A percentile compares a stretch with the other conserved stretches of the same genome.
phyloP scores from a whole-genome alignment of 2,888 invertebrate genomes.

The Eledona agricola region DNA sequence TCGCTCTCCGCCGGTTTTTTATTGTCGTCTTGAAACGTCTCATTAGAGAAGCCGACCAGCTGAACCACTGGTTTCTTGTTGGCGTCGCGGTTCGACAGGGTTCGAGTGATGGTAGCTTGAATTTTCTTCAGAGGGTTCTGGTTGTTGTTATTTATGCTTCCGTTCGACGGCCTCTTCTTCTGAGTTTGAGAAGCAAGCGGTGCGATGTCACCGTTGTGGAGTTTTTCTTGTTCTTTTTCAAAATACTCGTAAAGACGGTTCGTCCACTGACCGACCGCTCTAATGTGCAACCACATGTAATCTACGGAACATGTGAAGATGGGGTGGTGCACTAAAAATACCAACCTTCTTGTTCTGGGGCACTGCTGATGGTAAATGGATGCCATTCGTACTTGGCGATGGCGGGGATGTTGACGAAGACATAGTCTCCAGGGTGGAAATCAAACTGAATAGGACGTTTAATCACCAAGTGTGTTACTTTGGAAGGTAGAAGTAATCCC shows the following conservation, averaged over 20 bases:
- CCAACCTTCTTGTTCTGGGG: conserved; percentile 88
- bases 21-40: conserved; percentile 53
- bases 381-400: conserved; percentile 97
- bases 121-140: conserved; percentile 58
- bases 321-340: too few species aligned
- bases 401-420: conserved; percentile 90
- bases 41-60: conserved; percentile 59
- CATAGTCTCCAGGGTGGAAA: conserved; percentile 93
- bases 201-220: conserved; percentile 73
- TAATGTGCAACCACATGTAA: conserved; percentile 91
- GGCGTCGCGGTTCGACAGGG: conserved; percentile 64
- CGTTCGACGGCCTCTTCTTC: conserved; percentile 48
- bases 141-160: conserved; percentile 52
- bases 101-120: conserved; percentile 63
- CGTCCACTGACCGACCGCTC: conserved; percentile 95
- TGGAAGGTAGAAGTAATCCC: conserved; percentile 85
- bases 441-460: conserved; percentile 86
- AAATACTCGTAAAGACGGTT: conserved; percentile 87
- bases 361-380: conserved; percentile 95
- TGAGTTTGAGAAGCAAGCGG: conserved; percentile 55
- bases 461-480: conserved; percentile 90
- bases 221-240: conserved; percentile 79
- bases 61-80: conserved; percentile 54
- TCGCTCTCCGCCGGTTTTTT: conserved; percentile 49
- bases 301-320: too few species aligned